Evolutionary conservation across 2,113 vertebrate species (phyloP).

Genomic region (Toxotes jaculatrix): DNA sequence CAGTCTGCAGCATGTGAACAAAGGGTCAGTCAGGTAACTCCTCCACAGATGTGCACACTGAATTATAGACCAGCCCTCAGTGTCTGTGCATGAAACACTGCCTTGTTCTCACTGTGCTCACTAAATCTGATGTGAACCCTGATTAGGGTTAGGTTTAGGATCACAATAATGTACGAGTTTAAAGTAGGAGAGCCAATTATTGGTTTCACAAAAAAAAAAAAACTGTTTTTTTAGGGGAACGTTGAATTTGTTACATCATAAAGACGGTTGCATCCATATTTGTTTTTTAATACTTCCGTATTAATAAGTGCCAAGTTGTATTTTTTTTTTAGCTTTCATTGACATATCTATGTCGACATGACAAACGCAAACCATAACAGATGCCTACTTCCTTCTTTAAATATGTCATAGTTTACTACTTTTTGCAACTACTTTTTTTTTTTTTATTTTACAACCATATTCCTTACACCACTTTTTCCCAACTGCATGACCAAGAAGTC

Average conservation of each 20-base stretch:
- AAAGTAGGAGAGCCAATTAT: no score
- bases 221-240: no score
- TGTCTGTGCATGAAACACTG: background rate
- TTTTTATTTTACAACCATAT: background rate
- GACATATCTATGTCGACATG: background rate
- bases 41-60: constrained; percentile 32
- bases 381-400: background rate
- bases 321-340: background rate
- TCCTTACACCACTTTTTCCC: background rate
- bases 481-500: constrained; percentile 18
- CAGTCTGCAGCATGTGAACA: constrained; percentile 32
- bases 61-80: constrained; percentile 18
- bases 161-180: no score
- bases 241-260: no score
- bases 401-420: background rate
- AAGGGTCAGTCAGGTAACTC: constrained; percentile 28
- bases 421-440: background rate
- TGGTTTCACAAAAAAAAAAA: no score
- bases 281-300: background rate
- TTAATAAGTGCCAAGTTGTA: background rate
- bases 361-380: background rate
- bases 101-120: no score
- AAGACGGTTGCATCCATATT: background rate
- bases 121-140: no score
- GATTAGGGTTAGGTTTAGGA: no score